Base-by-base conservation (phyloP, 2,888 invertebrate genomes). In the Eugnorisma glareosa region DNA sequence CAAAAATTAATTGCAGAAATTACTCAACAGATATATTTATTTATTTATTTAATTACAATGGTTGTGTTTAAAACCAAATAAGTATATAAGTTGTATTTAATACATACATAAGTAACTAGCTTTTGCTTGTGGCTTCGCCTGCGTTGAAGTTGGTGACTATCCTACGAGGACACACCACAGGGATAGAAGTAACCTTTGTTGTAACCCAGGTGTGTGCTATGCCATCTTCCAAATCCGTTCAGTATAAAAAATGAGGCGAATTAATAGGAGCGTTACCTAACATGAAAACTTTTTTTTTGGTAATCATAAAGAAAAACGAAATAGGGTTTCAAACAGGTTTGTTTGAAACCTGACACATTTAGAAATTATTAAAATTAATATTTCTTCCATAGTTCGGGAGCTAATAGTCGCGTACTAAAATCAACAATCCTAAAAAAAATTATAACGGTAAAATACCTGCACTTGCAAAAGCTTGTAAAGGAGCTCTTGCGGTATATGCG, bases 401-500 rank as follows among this genome's bases (percentile, higher is more conserved):
- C 67, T 28, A 45, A 67, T 48, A 31, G 4, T 24, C 21, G 2
- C 8, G 8, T 13, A 31, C 24, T 18, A 18, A 37, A 68, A 51
- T 0, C 15, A 57, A 21, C 13, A 6, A 37, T 31, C 15, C 21
- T 66, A 21, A 21, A 11, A 31, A 10, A 35, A 54, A 1, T n/a
- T 54, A 0, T 24, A 54, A n/a, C 13, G 1, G 10, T 54, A 48
- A 73, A 15, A 92, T 83, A 96, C 97, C 90, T 95, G 97, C 89
- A 97, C 97, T 87, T 97, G 97, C 82, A 97, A 94, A 80, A 97
- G 95, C 93, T 97, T 97, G 93, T 97, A 96, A 88, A 97, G 97
- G 94, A 97, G 96, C 94, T 97, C 97, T 85, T 97, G 97, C 68
- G 97, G 95, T 92, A 97, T 98, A 94, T 98, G 98, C 89, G 98